These are phyloP conservation scores for Agriopis marginaria DNA, from an alignment of 2,888 invertebrate species.

Conservation along the genomic window DNA sequence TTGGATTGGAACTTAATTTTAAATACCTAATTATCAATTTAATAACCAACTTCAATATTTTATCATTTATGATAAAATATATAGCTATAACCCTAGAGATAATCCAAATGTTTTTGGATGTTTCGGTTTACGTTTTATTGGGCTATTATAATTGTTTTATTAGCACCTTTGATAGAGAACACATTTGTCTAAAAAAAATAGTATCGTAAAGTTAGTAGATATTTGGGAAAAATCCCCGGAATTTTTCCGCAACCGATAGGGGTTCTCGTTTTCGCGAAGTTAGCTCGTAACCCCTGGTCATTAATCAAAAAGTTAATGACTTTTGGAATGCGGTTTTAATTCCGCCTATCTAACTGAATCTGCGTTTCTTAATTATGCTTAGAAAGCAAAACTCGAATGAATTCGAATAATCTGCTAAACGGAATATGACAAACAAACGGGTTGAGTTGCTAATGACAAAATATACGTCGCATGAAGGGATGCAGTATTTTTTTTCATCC, in stretches of 20 bases:
- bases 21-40: no score
- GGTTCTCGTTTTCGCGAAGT: slow-evolving; percentile 59
- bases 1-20: no score
- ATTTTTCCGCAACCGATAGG: slow-evolving; percentile 48
- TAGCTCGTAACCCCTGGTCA: slow-evolving; percentile 68
- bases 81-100: no score
- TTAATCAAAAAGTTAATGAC: slow-evolving; percentile 77
- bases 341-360: slow-evolving; percentile 46
- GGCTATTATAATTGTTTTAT: no score
- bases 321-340: slow-evolving; percentile 49
- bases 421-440: neutral
- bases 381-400: slow-evolving; percentile 7
- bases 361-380: slow-evolving; percentile 30
- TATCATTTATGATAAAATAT: no score
- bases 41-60: no score
- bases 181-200: no score
- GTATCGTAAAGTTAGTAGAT: slow-evolving; percentile 41
- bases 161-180: no score
- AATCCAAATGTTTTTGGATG: no score
- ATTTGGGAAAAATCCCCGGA: slow-evolving; percentile 49
- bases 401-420: neutral
- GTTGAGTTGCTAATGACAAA: neutral
- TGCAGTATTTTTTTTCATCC: no score
- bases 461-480: no score
- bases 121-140: no score